These are phyloP conservation scores for Epinephelus cyanopodus DNA, from an alignment of 2,113 vertebrate species.

Conservation along the genomic window DNA sequence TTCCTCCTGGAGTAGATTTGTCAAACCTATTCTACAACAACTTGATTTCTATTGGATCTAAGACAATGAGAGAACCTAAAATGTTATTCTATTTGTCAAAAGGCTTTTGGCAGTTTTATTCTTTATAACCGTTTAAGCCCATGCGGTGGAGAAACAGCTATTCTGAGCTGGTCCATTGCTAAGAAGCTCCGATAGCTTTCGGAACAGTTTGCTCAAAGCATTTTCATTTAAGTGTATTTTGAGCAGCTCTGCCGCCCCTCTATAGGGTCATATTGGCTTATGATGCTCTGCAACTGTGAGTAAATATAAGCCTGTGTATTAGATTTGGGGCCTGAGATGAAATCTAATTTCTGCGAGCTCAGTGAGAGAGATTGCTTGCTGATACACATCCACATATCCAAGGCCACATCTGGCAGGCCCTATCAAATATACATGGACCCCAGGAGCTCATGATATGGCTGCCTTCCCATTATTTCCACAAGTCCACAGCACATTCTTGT, in stretches of 20 bases:
- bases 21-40: constrained; percentile 6
- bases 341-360: constrained; percentile 80
- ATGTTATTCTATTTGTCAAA: constrained; percentile 17
- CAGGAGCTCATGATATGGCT: constrained; percentile 62
- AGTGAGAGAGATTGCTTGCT: constrained; percentile 70
- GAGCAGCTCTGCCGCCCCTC: constrained; percentile 47
- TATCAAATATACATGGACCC: constrained; percentile 80
- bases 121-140: constrained; percentile 15
- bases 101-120: background rate
- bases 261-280: constrained; percentile 79
- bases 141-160: constrained; percentile 6
- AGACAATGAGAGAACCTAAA: constrained; percentile 18
- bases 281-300: constrained; percentile 77
- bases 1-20: constrained; percentile 20
- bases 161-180: constrained; percentile 12
- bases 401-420: constrained; percentile 76
- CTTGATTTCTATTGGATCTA: constrained; percentile 23
- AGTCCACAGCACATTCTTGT: constrained; percentile 31
- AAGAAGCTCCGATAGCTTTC: constrained; percentile 54
- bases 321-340: constrained; percentile 78
- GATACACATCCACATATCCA: constrained; percentile 72
- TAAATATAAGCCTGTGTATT: constrained; percentile 82
- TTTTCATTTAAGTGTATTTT: constrained; percentile 79
- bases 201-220: constrained; percentile 73
- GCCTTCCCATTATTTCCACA: constrained; percentile 54